phyloP scores from a whole-genome alignment of 2,113 vertebrate species.

The Vimba vimba region DNA sequence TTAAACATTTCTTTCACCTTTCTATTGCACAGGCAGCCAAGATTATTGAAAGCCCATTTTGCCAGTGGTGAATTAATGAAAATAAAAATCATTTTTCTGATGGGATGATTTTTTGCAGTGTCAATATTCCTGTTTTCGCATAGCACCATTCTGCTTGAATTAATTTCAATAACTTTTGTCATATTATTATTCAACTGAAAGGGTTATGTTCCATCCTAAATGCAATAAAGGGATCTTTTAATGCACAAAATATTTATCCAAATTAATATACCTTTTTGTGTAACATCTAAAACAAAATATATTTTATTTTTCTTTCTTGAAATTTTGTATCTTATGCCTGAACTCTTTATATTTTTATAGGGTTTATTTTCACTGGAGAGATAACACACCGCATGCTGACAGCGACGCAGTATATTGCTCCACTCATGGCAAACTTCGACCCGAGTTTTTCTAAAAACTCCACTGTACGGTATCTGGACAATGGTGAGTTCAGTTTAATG shows the following conservation, averaged over 20 bases:
- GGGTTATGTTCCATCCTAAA: slow-evolving; percentile 1
- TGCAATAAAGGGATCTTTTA: background rate
- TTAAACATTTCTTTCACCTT: too few species aligned
- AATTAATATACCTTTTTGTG: background rate
- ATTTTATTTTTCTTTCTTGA: too few species aligned
- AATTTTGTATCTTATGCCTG: slow-evolving; percentile 12
- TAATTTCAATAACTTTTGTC: background rate
- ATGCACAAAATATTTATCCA: background rate
- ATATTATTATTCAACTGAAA: background rate
- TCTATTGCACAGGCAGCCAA: too few species aligned
- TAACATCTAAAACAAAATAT: background rate
- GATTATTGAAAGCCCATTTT: too few species aligned
- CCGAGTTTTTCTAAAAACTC: slow-evolving; percentile 90
- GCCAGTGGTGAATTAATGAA: too few species aligned
- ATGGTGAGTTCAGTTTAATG: slow-evolving; percentile 76
- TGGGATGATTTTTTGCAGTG: too few species aligned
- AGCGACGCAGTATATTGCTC: slow-evolving; percentile 92
- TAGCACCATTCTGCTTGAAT: too few species aligned
- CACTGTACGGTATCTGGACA: slow-evolving; percentile 89
- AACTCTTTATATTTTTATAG: slow-evolving; percentile 66
- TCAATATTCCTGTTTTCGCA: too few species aligned
- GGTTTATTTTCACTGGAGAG: slow-evolving; percentile 93
- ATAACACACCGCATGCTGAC: slow-evolving; percentile 94
- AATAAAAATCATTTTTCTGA: too few species aligned
- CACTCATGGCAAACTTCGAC: slow-evolving; percentile 98